Evolutionary conservation across 2,888 invertebrate species (phyloP).

Genomic region (Chymomyza amoena): DNA sequence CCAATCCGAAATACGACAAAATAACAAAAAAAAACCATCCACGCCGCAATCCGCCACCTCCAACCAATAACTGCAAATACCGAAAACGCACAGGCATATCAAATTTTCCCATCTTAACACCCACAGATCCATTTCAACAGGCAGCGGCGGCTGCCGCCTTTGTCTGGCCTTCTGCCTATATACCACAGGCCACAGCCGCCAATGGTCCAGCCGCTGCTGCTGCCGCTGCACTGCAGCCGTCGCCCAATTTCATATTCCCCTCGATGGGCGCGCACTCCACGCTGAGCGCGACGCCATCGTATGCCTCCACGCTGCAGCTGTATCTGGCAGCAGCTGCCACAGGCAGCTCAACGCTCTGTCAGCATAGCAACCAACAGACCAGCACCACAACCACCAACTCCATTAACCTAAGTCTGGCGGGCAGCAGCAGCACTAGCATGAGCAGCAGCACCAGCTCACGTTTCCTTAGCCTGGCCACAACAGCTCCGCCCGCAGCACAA

Average conservation of each 20-base stretch:
- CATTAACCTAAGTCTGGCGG: constrained; percentile 67
- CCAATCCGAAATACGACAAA: constrained; percentile 21
- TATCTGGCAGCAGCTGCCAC: constrained; percentile 78
- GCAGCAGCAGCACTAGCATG: constrained; percentile 67
- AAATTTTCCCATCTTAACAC: constrained; percentile 77
- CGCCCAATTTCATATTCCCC: constrained; percentile 75
- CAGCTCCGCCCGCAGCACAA: constrained; percentile 31
- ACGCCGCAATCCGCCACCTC: constrained; percentile 17
- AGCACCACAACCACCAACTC: constrained; percentile 69
- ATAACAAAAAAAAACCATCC: constrained; percentile 13
- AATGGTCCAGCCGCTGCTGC: constrained; percentile 48
- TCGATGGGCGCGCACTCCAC: constrained; percentile 73
- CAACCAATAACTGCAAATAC: constrained; percentile 33
- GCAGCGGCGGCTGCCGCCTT: constrained; percentile 74
- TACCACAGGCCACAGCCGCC: constrained; percentile 65
- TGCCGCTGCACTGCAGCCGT: constrained; percentile 69
- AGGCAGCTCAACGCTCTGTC: constrained; percentile 80
- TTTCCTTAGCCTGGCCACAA: constrained; percentile 63
- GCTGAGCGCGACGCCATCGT: constrained; percentile 65
- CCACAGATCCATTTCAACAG: constrained; percentile 78
- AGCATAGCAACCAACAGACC: constrained; percentile 80
- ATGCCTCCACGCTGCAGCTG: constrained; percentile 82
- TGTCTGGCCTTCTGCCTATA: constrained; percentile 76
- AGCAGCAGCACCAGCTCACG: constrained; percentile 67
- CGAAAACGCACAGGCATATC: constrained; percentile 72